Conservation (phyloP, 1,140 invertebrate genomes). For the Neuroterus valhalla region DNA sequence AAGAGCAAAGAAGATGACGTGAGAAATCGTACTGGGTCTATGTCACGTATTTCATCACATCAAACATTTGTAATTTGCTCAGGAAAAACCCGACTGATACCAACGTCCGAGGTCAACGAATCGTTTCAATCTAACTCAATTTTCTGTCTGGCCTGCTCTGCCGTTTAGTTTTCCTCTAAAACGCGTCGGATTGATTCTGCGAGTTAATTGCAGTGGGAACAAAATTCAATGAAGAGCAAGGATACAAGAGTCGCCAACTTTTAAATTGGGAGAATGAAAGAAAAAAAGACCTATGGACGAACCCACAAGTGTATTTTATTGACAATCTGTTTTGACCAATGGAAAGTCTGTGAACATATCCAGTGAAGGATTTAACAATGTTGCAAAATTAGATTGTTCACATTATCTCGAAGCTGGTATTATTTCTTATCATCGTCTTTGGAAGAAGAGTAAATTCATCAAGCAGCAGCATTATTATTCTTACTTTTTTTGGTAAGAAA, state of each 20-base stretch:
- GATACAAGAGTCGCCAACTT: neutral
- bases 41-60: constrained; percentile 19
- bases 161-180: constrained; percentile 24
- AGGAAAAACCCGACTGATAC: constrained; percentile 4
- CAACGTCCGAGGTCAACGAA: constrained; percentile 22
- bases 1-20: neutral
- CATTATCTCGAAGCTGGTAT: too few species aligned
- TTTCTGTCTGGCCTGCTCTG: constrained; percentile 24
- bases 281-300: neutral
- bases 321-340: too few species aligned
- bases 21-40: constrained; percentile 16
- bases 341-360: too few species aligned
- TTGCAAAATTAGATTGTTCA: too few species aligned
- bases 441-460: too few species aligned
- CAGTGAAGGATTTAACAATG: too few species aligned
- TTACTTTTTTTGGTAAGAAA: too few species aligned
- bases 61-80: neutral
- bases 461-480: too few species aligned
- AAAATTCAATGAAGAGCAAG: neutral
- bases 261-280: neutral
- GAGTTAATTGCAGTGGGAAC: neutral
- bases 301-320: too few species aligned
- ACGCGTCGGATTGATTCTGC: constrained; percentile 10
- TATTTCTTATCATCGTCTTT: too few species aligned
- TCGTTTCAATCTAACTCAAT: constrained; percentile 37